Evolutionary conservation across 35 echinoderm and acorn worm genomes (phyloP).

Genomic region (Acanthaster planci): DNA sequence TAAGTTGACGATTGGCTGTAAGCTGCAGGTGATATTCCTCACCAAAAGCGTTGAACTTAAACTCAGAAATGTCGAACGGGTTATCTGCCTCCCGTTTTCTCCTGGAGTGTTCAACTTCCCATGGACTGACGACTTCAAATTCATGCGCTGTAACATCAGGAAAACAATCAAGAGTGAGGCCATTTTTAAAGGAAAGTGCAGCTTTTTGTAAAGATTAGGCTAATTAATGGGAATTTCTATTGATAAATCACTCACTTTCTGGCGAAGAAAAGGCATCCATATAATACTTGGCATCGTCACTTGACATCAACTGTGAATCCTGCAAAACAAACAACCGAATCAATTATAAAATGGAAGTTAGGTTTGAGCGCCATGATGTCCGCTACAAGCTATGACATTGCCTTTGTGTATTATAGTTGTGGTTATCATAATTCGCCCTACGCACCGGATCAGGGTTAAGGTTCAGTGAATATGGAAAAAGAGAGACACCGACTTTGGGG

Average conservation of each 20-base stretch:
- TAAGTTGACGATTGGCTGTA: not conserved
- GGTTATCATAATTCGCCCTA: too few species aligned
- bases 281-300: not conserved
- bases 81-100: not conserved
- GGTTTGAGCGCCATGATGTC: too few species aligned
- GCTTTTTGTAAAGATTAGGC: too few species aligned
- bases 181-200: too few species aligned
- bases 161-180: too few species aligned
- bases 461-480: too few species aligned
- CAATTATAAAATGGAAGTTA: not conserved
- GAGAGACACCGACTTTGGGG: too few species aligned
- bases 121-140: constrained; percentile 9
- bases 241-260: not conserved
- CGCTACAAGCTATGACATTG: too few species aligned
- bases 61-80: not conserved
- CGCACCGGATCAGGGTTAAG: too few species aligned
- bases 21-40: constrained; percentile 28
- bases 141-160: not conserved
- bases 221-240: too few species aligned
- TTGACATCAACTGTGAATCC: not conserved
- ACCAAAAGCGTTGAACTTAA: constrained; percentile 33
- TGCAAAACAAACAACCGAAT: not conserved
- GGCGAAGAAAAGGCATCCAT: not conserved
- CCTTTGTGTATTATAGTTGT: too few species aligned
- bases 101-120: constrained; percentile 17